phyloP scores from a whole-genome alignment of 2,113 vertebrate species.

The Charina bottae region DNA sequence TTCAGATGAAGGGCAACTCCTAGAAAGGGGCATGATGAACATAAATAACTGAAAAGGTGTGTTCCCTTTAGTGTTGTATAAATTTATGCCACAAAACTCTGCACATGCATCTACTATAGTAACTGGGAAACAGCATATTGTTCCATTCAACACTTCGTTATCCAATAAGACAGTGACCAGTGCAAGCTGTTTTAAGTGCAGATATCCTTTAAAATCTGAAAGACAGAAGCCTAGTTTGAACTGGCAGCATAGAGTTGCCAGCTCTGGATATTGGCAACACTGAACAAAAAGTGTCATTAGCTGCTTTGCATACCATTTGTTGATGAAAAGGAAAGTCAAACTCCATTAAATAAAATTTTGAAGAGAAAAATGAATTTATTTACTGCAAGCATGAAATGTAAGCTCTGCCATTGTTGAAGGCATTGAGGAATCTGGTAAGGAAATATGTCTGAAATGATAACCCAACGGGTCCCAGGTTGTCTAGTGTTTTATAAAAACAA shows the following conservation, averaged over 20 bases:
- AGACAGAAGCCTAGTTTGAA: not conserved
- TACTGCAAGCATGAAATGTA: not conserved
- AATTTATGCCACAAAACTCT: not conserved
- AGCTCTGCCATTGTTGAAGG: too few species aligned
- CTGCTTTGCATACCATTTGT: not conserved
- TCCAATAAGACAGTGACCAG: not conserved
- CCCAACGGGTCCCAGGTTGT: too few species aligned
- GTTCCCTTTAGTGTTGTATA: not conserved
- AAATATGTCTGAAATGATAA: too few species aligned
- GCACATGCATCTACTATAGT: not conserved
- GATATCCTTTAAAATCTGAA: not conserved
- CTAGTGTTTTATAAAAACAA: not conserved
- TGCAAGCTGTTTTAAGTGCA: not conserved
- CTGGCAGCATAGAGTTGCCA: not conserved
- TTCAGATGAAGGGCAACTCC: not conserved
- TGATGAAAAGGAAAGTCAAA: not conserved
- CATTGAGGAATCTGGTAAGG: too few species aligned
- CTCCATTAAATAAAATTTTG: not conserved
- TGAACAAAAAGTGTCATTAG: not conserved
- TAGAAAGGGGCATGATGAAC: not conserved
- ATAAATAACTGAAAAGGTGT: not conserved
- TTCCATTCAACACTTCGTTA: not conserved
- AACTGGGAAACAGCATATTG: not conserved
- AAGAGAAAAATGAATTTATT: not conserved
- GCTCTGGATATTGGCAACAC: not conserved